Evolutionary conservation across 2,113 vertebrate species (phyloP), one percentile per base, ranked within the genome.

Genomic region (Ceyx melanurus): DNA sequence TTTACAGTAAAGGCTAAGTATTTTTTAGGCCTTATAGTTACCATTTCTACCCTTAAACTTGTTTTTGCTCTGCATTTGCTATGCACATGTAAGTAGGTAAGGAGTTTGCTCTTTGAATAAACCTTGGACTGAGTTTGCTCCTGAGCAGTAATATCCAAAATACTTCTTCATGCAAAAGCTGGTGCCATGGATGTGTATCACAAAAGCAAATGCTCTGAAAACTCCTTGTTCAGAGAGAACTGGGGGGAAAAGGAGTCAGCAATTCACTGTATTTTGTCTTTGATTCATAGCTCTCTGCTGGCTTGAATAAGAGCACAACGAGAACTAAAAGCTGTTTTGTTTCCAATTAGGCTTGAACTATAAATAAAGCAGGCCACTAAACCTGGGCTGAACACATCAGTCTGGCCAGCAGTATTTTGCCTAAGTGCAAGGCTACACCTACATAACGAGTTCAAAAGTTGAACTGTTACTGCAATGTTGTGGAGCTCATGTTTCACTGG

Each of bases 381-480:
- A 71, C 31, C 66, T 43, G 17, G 58, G 71, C 81, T 94, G 74
- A 76, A 53, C 54, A 46, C 62, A 46, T 68, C 37, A 31, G 45
- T 53, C 62, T 82, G 70, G 54, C 31, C 88, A 87, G 45, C 73
- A 43, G 45, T 42, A 67, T 91, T 94, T 89, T 89, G 60, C 18
- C 0, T 65, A 62, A 87, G 62, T 76, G 95, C 73, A 82, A 90
- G 62, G 50, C 50, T 75, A 66, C 37, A 76, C 73, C 81, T 88
- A 51, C 54, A 23, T 26, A 82, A 33, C n/a, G 88, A 56, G 86
- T 96, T 96, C 87, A 92, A 64, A 88, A 96, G 92, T 96, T 94
- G 50, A 95, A 70, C 81, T 74, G 67, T 70, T 92, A 67, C 71
- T 89, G 51, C 87, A 51, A 71, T 56, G 54, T 40, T 91, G 64